A percentile compares a stretch with the other conserved stretches of the same genome.
Conservation (phyloP, 2,888 invertebrate genomes). For the Napeogenes sylphis region DNA sequence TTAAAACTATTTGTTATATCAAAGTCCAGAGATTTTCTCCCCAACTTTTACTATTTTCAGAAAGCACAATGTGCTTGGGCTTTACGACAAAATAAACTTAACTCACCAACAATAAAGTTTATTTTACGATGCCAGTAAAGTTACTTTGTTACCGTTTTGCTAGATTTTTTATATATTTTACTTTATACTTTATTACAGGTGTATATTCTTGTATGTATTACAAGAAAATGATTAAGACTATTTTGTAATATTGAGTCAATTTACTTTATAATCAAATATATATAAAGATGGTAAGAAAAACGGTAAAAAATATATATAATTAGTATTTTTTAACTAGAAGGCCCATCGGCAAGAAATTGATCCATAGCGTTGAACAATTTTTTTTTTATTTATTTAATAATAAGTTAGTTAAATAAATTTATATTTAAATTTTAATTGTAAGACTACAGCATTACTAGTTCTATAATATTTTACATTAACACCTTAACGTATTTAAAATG, state of each 20-base stretch:
- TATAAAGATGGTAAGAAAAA: too few species aligned
- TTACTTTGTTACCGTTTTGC: background rate
- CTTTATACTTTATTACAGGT: background rate
- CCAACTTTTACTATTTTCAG: slow-evolving; percentile 1
- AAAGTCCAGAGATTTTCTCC: slow-evolving; percentile 9
- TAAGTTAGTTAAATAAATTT: background rate
- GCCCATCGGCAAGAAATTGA: too few species aligned
- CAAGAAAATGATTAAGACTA: too few species aligned
- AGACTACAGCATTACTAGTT: too few species aligned
- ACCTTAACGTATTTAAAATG: too few species aligned
- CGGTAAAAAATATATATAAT: too few species aligned
- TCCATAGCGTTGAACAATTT: background rate
- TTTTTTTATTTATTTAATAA: background rate
- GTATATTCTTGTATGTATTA: too few species aligned
- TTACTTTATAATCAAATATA: too few species aligned
- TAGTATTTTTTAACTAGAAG: too few species aligned
- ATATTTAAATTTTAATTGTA: background rate
- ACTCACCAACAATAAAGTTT: slow-evolving; percentile 8
- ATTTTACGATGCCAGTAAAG: slow-evolving; percentile 9
- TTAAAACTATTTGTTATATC: slow-evolving; percentile 17
- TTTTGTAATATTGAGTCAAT: too few species aligned
- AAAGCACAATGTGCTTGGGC: slow-evolving; percentile 1
- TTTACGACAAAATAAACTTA: slow-evolving; percentile 3
- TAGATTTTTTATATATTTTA: slow-evolving; percentile 1
- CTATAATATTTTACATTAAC: too few species aligned